Conservation (phyloP, 1,140 invertebrate genomes). For the Heterodera schachtii region DNA sequence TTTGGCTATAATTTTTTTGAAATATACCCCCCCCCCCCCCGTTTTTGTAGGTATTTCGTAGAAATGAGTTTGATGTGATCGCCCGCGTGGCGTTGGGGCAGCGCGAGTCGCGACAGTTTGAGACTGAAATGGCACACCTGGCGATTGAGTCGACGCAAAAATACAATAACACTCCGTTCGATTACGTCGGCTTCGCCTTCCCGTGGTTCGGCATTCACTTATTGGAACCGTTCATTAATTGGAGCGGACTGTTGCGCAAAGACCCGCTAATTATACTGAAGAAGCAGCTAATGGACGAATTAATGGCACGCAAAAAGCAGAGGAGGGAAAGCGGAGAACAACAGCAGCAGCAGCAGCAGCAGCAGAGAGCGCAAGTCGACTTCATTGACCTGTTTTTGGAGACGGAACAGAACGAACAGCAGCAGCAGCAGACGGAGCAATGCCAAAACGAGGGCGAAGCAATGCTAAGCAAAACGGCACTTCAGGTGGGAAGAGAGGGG, state of each 20-base stretch:
- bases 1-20: constrained; percentile 9
- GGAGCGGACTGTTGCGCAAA: constrained; percentile 8
- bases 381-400: constrained; percentile 57
- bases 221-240: not conserved
- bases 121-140: constrained; percentile 3
- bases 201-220: constrained; percentile 17
- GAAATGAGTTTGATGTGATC: constrained; percentile 60
- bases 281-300: not conserved
- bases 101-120: constrained; percentile 47
- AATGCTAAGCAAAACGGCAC: not conserved
- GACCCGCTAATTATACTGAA: not conserved
- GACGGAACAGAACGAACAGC: not conserved
- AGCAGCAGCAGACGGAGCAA: not conserved
- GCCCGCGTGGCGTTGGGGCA: constrained; percentile 55
- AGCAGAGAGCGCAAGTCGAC: constrained; percentile 33
- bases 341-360: not conserved
- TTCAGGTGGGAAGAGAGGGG: not conserved
- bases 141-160: not conserved
- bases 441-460: not conserved
- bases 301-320: not conserved
- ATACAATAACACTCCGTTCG: constrained; percentile 16
- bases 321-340: not conserved
- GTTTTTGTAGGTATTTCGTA: constrained; percentile 39
- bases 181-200: constrained; percentile 20
- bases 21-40: not conserved